phyloP scores from a whole-genome alignment of 1,140 invertebrate genomes.

The Drosophila santomea region DNA sequence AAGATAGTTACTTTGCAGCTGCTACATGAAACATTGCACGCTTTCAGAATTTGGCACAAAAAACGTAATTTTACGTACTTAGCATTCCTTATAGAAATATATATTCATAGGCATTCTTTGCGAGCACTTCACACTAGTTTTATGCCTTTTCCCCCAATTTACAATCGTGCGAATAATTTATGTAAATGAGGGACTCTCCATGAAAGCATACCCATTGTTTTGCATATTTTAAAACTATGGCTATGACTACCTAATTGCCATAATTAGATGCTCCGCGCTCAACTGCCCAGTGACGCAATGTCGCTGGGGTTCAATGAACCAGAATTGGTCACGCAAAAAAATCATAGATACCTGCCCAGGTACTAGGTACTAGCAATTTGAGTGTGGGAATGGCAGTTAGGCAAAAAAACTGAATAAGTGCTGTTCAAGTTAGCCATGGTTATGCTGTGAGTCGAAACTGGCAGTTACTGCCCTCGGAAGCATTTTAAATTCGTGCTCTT shows the following conservation, averaged over 20 bases:
- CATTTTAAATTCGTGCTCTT: constrained; percentile 17
- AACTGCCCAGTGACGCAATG: constrained; percentile 23
- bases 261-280: constrained; percentile 54
- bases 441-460: background rate
- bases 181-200: constrained; percentile 30
- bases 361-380: constrained; percentile 18
- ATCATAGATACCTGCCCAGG: constrained; percentile 4
- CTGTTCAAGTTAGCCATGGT: constrained; percentile 7
- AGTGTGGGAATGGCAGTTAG: constrained; percentile 8
- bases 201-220: constrained; percentile 70
- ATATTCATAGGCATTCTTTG: background rate
- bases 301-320: constrained; percentile 66
- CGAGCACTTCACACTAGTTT: background rate
- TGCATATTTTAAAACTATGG: constrained; percentile 42
- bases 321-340: constrained; percentile 53
- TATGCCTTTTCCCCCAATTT: constrained; percentile 1
- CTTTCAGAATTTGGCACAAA: constrained; percentile 6
- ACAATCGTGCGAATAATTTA: constrained; percentile 40
- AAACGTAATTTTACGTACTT: background rate
- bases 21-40: constrained; percentile 34
- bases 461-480: background rate
- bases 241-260: constrained; percentile 63
- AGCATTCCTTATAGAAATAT: background rate
- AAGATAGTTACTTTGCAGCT: background rate
- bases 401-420: background rate